Evolutionary conservation across 2,797 vertebrate genomes (phyloP).

Genomic region (Cephalopachus bancanus): DNA sequence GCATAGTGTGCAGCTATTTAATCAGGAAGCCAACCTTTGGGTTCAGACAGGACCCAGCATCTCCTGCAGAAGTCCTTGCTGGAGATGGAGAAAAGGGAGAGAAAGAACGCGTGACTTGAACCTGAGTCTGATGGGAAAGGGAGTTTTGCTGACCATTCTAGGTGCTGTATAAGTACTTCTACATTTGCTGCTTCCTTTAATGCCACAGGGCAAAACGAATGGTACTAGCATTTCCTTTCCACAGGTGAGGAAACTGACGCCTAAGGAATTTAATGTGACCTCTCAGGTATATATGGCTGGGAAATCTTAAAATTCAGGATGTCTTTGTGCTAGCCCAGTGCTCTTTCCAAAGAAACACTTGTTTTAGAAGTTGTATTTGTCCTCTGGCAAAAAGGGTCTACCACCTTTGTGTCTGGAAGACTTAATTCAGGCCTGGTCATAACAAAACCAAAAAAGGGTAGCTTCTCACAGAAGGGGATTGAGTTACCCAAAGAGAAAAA

Average conservation of each 20-base stretch:
- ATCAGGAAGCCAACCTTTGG: not conserved
- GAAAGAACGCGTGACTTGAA: not conserved
- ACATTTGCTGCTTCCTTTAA: too few relatives aligned
- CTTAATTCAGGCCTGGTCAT: not conserved
- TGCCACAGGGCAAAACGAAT: not conserved
- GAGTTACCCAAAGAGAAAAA: not conserved
- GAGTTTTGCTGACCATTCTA: not conserved
- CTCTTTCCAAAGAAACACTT: not conserved
- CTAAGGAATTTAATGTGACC: not conserved
- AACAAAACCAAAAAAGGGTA: not conserved
- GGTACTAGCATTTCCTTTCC: not conserved
- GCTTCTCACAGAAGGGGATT: not conserved
- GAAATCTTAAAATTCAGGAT: not conserved
- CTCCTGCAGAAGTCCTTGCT: not conserved
- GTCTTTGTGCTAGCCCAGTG: not conserved
- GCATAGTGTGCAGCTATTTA: fast-evolving
- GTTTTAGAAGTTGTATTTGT: not conserved
- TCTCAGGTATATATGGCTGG: not conserved
- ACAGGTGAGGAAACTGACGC: not conserved
- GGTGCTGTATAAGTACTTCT: not conserved
- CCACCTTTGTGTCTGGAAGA: not conserved
- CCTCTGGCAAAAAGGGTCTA: not conserved
- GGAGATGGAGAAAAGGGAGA: not conserved
- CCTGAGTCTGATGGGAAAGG: not conserved
- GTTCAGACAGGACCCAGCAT: not conserved